Conservation (phyloP, 2,888 invertebrate genomes). For the Suillia variegata region DNA sequence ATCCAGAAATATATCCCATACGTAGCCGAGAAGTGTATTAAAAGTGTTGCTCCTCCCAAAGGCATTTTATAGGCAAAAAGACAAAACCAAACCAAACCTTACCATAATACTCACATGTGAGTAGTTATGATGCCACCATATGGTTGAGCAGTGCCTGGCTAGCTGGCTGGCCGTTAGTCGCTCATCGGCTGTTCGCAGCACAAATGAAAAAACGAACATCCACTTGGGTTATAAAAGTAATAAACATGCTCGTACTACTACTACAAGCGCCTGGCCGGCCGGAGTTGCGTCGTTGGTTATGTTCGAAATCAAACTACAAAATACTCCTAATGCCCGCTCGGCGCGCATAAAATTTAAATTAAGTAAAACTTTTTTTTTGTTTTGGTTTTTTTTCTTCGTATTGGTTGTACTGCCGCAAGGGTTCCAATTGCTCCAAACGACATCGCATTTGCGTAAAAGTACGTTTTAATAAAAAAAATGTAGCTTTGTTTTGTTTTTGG, state of each 20-base stretch:
- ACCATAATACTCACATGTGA: no score
- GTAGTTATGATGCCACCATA: no score
- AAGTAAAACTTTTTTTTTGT: background rate
- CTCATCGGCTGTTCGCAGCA: no score
- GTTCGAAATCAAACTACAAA: background rate
- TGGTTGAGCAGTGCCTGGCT: no score
- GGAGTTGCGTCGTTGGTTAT: background rate
- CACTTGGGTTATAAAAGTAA: background rate
- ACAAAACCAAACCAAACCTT: background rate
- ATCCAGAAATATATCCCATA: no score
- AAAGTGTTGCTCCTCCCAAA: slow-evolving; percentile 3
- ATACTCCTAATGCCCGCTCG: background rate
- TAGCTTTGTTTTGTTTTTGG: no score
- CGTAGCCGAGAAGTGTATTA: background rate
- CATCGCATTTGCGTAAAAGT: background rate
- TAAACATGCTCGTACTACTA: background rate
- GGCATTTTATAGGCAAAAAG: slow-evolving; percentile 1
- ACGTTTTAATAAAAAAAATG: no score
- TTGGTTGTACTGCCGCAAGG: background rate
- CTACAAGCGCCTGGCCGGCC: background rate
- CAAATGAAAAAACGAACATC: no score
- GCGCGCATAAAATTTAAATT: slow-evolving; percentile 1
- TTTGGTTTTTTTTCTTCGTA: background rate
- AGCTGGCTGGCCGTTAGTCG: no score
- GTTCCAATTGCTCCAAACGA: background rate